These are phyloP conservation scores for Calycopis cecrops DNA, from an alignment of 1,140 invertebrate genomes.

Conservation along the genomic window DNA sequence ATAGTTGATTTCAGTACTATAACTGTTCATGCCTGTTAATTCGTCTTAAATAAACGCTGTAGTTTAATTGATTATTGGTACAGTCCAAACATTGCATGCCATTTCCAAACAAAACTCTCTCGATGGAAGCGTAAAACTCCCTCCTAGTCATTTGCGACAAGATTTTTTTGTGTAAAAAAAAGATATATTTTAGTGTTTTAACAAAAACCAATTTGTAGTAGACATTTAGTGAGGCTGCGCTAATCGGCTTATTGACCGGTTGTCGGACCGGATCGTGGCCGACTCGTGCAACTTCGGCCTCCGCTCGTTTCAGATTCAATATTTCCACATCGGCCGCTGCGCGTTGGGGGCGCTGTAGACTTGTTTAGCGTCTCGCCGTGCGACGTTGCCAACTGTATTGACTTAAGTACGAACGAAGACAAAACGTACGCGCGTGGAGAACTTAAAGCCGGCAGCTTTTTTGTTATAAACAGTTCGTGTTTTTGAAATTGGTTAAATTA, in stretches of 20 bases:
- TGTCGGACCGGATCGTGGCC: constrained; percentile 66
- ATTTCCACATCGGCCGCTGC: constrained; percentile 63
- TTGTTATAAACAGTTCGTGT: constrained; percentile 25
- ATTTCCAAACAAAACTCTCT: no score
- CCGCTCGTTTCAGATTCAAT: constrained; percentile 49
- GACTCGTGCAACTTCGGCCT: constrained; percentile 64
- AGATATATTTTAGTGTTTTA: constrained; percentile 1
- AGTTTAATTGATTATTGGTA: no score
- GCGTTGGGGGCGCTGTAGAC: constrained; percentile 71
- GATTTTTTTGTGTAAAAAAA: neutral
- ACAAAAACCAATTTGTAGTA: constrained; percentile 13
- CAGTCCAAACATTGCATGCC: no score
- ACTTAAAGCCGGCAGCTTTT: constrained; percentile 68
- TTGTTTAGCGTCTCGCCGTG: constrained; percentile 72
- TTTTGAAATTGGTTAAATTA: constrained; percentile 7
- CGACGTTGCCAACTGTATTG: constrained; percentile 75
- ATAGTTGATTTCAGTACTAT: no score
- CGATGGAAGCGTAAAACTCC: no score
- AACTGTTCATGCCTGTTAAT: no score
- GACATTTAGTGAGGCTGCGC: constrained; percentile 54
- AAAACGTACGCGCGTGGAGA: constrained; percentile 69
- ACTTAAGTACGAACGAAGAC: constrained; percentile 70
- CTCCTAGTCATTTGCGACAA: no score
- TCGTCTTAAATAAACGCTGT: no score
- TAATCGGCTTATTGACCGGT: constrained; percentile 75